Evolutionary conservation across 1,140 invertebrate genomes (phyloP).

Genomic region (Drosophila parvula): DNA sequence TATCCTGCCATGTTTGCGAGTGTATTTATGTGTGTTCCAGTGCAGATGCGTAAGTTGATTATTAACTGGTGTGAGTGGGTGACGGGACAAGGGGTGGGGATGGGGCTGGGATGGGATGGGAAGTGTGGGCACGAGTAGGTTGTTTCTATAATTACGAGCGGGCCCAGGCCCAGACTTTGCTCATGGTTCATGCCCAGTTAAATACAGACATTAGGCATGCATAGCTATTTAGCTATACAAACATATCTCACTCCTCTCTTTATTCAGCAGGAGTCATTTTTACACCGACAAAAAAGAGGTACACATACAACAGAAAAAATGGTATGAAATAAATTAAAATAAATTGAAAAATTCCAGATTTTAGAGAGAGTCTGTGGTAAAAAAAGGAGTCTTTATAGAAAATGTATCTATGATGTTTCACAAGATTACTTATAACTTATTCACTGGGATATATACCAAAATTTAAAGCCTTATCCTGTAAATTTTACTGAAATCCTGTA

Average conservation of each 20-base stretch:
- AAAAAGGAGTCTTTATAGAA: too few species aligned
- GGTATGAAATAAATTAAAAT: background rate
- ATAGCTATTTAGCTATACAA: constrained; percentile 67
- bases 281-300: background rate
- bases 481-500: too few species aligned
- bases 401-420: too few species aligned
- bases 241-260: constrained; percentile 17
- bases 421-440: too few species aligned
- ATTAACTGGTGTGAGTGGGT: constrained; percentile 56
- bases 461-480: too few species aligned
- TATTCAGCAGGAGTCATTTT: background rate
- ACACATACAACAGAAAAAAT: background rate
- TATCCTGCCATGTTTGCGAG: constrained; percentile 6
- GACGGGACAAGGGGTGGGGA: constrained; percentile 1
- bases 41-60: constrained; percentile 75
- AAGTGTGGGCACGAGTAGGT: constrained; percentile 4
- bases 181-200: constrained; percentile 69
- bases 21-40: constrained; percentile 20
- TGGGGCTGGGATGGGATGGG: constrained; percentile 1
- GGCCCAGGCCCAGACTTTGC: constrained; percentile 50
- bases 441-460: too few species aligned
- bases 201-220: constrained; percentile 80
- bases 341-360: background rate
- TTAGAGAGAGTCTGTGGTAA: too few species aligned
- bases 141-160: constrained; percentile 68